These are phyloP conservation scores for Cladopsammia gracilis DNA, from an alignment of 64 coral and sea anemone species.

Conservation along the genomic window DNA sequence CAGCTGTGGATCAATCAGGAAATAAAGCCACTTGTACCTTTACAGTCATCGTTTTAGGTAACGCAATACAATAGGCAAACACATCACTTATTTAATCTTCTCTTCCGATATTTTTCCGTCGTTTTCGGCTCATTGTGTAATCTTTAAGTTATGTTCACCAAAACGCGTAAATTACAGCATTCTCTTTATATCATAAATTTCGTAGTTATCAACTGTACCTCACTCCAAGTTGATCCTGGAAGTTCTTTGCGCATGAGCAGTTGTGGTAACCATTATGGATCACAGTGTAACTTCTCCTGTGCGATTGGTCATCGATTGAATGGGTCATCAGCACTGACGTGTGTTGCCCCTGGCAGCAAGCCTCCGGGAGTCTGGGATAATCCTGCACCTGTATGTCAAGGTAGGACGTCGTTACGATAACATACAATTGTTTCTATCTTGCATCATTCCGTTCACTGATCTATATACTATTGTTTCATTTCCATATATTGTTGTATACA, in stretches of 20 bases:
- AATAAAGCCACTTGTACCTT: conserved; percentile 40
- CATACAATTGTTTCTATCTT: no score
- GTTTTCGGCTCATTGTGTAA: no score
- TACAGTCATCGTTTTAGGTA: conserved; percentile 41
- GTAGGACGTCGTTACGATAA: background rate
- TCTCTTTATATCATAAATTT: background rate
- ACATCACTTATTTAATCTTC: background rate
- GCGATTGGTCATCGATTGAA: conserved; percentile 25
- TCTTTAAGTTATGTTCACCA: no score
- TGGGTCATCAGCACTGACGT: conserved; percentile 17
- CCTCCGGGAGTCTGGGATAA: conserved; percentile 35
- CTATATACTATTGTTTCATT: no score
- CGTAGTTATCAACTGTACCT: conserved; percentile 10
- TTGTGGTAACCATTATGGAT: conserved; percentile 24
- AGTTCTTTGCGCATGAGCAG: conserved; percentile 16
- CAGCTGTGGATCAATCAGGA: conserved; percentile 36
- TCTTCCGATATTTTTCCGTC: no score
- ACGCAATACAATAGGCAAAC: background rate
- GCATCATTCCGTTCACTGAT: no score
- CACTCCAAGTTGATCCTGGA: background rate
- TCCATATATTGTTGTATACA: no score
- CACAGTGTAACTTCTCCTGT: conserved; percentile 35
- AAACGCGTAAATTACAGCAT: background rate
- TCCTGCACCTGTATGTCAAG: conserved; percentile 17
- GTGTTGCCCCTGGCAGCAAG: background rate